A percentile compares a stretch with the other conserved stretches of the same genome.
Evolutionary conservation across 2,888 invertebrate species (phyloP).

Genomic region (Ditylenchus weischeri): DNA sequence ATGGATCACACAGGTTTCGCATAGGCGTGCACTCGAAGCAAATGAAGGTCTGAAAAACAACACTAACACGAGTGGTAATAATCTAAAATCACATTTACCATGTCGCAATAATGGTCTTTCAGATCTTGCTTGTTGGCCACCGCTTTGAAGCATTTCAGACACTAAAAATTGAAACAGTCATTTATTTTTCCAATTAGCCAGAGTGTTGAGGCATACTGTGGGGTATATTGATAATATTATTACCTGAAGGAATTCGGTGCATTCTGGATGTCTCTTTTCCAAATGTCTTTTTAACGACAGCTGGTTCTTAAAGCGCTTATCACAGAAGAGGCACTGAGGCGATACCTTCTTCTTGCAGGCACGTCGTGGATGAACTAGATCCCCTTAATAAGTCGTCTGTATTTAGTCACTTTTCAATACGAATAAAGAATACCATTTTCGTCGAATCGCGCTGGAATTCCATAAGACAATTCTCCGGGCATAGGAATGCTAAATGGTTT

Average conservation of each 20-base stretch:
- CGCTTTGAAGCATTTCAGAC: constrained; percentile 56
- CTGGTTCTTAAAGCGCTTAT: constrained; percentile 50
- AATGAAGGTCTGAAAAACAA: constrained; percentile 49
- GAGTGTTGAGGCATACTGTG: no score
- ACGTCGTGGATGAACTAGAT: constrained; percentile 41
- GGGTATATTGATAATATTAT: no score
- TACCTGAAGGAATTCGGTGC: constrained; percentile 50
- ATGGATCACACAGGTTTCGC: constrained; percentile 52
- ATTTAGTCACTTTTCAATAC: constrained; percentile 55
- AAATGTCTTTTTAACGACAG: constrained; percentile 51
- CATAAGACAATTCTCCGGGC: constrained; percentile 51
- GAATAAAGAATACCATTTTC: constrained; percentile 40
- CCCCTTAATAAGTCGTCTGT: constrained; percentile 59
- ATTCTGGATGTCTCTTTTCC: constrained; percentile 55
- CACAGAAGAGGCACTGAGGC: constrained; percentile 59
- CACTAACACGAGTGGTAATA: neutral
- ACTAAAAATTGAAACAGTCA: constrained; percentile 27
- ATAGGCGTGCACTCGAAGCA: constrained; percentile 57
- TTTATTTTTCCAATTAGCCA: no score
- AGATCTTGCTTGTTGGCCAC: constrained; percentile 40
- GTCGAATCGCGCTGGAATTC: constrained; percentile 53
- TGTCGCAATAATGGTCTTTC: constrained; percentile 49
- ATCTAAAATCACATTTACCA: constrained; percentile 42
- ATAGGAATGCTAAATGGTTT: constrained; percentile 50
- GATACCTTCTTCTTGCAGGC: constrained; percentile 56